Evolutionary conservation across 2,797 vertebrate genomes (phyloP), one percentile per base, ranked within the genome.

Genomic region (Anguilla obscura): DNA sequence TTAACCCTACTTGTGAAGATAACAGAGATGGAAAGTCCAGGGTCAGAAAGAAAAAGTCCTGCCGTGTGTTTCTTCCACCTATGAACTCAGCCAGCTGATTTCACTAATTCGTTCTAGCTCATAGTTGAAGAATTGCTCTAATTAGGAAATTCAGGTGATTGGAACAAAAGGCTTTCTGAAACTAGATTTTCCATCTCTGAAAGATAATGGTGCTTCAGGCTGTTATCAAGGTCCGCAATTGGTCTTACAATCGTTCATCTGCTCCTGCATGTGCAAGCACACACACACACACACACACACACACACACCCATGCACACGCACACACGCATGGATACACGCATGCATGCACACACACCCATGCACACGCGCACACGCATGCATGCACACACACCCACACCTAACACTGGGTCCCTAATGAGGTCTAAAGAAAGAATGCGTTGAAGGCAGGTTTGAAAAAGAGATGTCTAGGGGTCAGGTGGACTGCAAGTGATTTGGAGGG

Each of bases 191-290:
- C 40, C 40, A 45, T 4, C 40, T 45, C 40, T 45, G 40, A 45
- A 45, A 45, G 40, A 45, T 92, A 92, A 92, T 93, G 88, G 90
- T 86, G 83, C 91, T 89, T 88, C 87, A 85, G 87, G 66, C 45
- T 82, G 79, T 82, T 82, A 82, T 50, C 79, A 9, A 48, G 87
- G 88, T 90, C 48, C 50, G n/a, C 83, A 74, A 91, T 91, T 90
- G 89, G 90, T 91, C 91, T 89, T 89, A 90, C 89, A 85, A 89
- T 90, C 60, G 33, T 93, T 93, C 90, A 92, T 91, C 88, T 89
- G 88, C 90, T 90, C 84, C 79, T 79, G 89, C 87, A 90, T 86
- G 88, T 87, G 24, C 85, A 14, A 30, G 60, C 84, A 14, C 52
- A 60, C 30, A 80, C 86, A 52, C 16, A 58, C 84, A 14, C 52